These are phyloP conservation scores for Alsophila aescularia DNA, from an alignment of 2,888 invertebrate genomes.

Conservation along the genomic window DNA sequence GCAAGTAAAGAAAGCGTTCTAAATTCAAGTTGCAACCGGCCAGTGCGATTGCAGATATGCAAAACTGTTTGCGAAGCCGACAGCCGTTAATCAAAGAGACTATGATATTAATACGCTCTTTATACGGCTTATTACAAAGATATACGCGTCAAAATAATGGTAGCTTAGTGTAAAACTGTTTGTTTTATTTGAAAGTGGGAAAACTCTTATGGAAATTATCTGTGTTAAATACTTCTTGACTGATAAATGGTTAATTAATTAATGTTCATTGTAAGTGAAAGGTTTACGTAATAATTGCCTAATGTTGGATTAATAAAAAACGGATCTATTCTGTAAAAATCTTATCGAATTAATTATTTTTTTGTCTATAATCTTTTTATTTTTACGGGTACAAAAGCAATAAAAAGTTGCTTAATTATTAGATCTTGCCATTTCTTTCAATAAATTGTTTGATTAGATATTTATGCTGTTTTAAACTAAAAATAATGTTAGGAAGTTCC, in stretches of 20 bases:
- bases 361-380: too few relatives aligned
- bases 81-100: slow-evolving; percentile 42
- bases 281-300: too few relatives aligned
- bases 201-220: slow-evolving; percentile 16
- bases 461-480: neutral
- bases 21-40: slow-evolving; percentile 31
- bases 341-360: too few relatives aligned
- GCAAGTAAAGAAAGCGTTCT: slow-evolving; percentile 25
- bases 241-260: neutral
- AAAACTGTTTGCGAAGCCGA: slow-evolving; percentile 47
- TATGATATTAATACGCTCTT: slow-evolving; percentile 31
- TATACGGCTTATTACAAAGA: slow-evolving; percentile 26
- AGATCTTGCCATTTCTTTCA: too few relatives aligned
- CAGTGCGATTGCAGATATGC: slow-evolving; percentile 46
- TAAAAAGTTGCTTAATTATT: too few relatives aligned
- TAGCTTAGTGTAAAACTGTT: slow-evolving; percentile 18
- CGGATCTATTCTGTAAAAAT: too few relatives aligned
- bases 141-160: slow-evolving; percentile 23
- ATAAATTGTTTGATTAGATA: too few relatives aligned
- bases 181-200: slow-evolving; percentile 19
- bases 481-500: too few relatives aligned
- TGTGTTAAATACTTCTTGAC: neutral
- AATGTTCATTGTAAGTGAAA: neutral
- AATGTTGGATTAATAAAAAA: too few relatives aligned
- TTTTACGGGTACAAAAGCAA: too few relatives aligned